Base-by-base conservation (phyloP, 2,113 vertebrate species). In the Pelmatolapia mariae region DNA sequence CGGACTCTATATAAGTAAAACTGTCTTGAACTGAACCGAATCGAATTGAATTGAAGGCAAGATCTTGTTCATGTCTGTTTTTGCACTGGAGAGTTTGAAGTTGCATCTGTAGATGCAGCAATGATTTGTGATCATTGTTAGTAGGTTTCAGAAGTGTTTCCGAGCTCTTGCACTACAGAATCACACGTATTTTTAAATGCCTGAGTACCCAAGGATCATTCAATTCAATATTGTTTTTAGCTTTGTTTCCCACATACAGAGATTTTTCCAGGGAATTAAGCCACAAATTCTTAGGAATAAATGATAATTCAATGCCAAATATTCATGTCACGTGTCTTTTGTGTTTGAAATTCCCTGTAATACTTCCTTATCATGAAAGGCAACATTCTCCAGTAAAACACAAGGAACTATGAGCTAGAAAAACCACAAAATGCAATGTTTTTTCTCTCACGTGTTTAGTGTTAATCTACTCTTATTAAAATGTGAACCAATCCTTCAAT, bases 281-380 rank as follows among this genome's bases (percentile, higher is more conserved):
- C 13, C 68, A 47, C 68, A 47, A 29, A 76, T 76, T 76, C 24
- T 76, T 47, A 29, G 15, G 68, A 76, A 76, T 26, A 45, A 45
- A 24, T 43, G 5, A 45, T 29, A 4, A 45, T 73, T 24, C 8
- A 45, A 2, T 47, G 68, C 13, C 40, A 24, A 24, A 43, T 71
- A 73, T 15, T 47, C 40, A 29, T 76, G 40, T 45, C 5, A 76
- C 8, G 5, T 26, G 15, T 19, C 24, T 18, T 47, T 19, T 76
- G 15, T 76, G 40, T 29, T 47, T 76, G 6, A 76, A 76, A 47
- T 29, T 47, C 15, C 43, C 6, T 29, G 15, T 76, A 47, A 47
- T 5, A 1, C 24, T 24, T 73, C 38, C 13, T 11, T 18, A 19
- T 36, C 68, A 24, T 18, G 24, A 16, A 26, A 29, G 68, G 40